phyloP scores from a whole-genome alignment of 2,113 vertebrate species.

The Apteryx owenii region DNA sequence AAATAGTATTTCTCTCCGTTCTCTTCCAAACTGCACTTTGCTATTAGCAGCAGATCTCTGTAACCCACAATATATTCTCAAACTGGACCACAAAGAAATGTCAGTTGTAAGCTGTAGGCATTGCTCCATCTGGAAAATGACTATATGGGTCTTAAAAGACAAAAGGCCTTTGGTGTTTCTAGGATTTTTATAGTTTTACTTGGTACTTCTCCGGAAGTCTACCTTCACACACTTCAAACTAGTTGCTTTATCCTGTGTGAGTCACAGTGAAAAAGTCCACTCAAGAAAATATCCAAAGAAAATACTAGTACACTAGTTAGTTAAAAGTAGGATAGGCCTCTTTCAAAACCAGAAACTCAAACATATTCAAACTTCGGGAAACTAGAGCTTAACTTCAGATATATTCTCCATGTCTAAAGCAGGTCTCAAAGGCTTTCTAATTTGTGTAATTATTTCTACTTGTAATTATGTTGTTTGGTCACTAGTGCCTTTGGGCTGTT shows the following conservation, averaged over 20 bases:
- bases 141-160: conserved; percentile 10
- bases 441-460: conserved; percentile 39
- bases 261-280: conserved; percentile 25
- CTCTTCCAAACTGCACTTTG: conserved; percentile 30
- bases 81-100: neutral
- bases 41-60: neutral
- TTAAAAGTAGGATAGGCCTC: conserved; percentile 19
- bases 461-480: conserved; percentile 18
- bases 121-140: neutral
- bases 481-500: conserved; percentile 15
- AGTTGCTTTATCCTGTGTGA: conserved; percentile 21
- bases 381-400: neutral
- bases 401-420: neutral
- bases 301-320: neutral
- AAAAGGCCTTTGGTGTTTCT: neutral
- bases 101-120: neutral
- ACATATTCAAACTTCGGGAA: neutral
- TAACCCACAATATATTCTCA: neutral
- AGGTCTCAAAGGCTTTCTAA: conserved; percentile 4
- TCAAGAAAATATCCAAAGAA: conserved; percentile 37
- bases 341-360: conserved; percentile 33
- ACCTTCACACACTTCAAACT: conserved; percentile 40
- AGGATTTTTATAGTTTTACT: conserved; percentile 39
- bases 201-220: conserved; percentile 41
- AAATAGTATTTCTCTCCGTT: neutral